Base-by-base conservation (phyloP, 2,113 vertebrate species). In the Dicrurus megarhynchus region DNA sequence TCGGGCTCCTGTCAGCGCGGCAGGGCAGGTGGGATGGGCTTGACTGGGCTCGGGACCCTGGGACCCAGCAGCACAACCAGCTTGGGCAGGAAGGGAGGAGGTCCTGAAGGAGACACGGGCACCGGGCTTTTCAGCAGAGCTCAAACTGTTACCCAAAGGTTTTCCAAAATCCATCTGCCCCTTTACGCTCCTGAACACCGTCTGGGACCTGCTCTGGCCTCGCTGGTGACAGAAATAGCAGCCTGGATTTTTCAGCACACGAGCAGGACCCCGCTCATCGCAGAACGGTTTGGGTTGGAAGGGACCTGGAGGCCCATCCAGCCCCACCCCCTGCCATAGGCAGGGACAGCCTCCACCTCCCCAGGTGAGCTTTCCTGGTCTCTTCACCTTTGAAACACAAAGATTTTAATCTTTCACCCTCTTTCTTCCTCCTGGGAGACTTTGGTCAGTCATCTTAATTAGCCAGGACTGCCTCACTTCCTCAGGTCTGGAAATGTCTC, bases 401-500 rank as follows among this genome's bases (percentile, higher is more conserved):
- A 86, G 50, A 20, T 73, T 88, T 90, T 71, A 7, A 70, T 87
- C 93, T 81, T 93, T 84, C 42, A 59, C 71, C 87, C 6, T 81
- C 41, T 80, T 87, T 89, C 20, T 28, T 78, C 74, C 93, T 96
- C 93, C 60, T 52, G 74, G 84, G 92, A 95, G 89, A 3, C 77
- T 70, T 84, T 30, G 84, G 64, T 49, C 68, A 5, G 4, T 23
- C 32, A 7, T 28, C 76, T 19, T n/a, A 81, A 91, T 84, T 11
- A 86, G 91, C 4, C 44, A 35, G 69, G 61, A 6, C 75, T 91
- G 84, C 77, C 74, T 95, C 92, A 78, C 65, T 97, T 97, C 96
- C 96, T 71, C 26, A 59, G 87, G 13, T 39, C 42, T 47, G 92
- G 93, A 84, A 89, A 94, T 4, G 73, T 68, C 69, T 67, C 84